Evolutionary conservation across 92 coral and sea anemone genomes (phyloP), one percentile per base, ranked within the genome.

Genomic region (Porites divaricata): DNA sequence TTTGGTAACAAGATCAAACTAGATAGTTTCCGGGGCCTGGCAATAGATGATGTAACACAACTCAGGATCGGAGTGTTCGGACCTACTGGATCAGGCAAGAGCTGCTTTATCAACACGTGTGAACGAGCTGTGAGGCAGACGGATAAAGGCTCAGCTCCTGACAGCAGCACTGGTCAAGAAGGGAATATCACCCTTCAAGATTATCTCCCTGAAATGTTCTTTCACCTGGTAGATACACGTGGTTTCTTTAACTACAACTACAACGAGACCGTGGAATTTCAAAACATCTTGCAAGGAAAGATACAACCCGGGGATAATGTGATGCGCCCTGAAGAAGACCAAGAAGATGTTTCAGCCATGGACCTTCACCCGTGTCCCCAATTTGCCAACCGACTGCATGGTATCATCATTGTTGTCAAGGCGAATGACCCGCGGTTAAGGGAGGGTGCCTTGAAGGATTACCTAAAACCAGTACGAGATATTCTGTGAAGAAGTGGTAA

Each of bases 61-160:
- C 88, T 92, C 12, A 85, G 95, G 75, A 85, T 92, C 63, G 95
- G 95, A 11, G 86, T 91, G 26, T 91, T 88, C 72, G 95, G 92
- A 9, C 90, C 92, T 14, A 86, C 92, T 58, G 95, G 92, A 22
- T 88, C 95, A 3, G 95, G 95, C 0, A 92, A 92, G 54, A 88
- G 92, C 80, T 92, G 92, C 57, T 92, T 92, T 56, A 88, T 88
- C 53, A 92, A 81, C 80, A 85, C 92, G 22, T 85, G 88, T 70
- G 95, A 85, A 52, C 86, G 92, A 9, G 79, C 87, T 12, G 90
- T 91, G 57, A 82, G 75, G 35, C 4, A 75, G 25, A 87, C 75
- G 50, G 88, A 88, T 2, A 88, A 88, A n/a, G 95, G 95, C 8
- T 9, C 83, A 11, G 85, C 61, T 23, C 85, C 92, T 9, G 86